phyloP scores from a whole-genome alignment of 2,797 vertebrate species.

The Kryptopterus vitreolus region DNA sequence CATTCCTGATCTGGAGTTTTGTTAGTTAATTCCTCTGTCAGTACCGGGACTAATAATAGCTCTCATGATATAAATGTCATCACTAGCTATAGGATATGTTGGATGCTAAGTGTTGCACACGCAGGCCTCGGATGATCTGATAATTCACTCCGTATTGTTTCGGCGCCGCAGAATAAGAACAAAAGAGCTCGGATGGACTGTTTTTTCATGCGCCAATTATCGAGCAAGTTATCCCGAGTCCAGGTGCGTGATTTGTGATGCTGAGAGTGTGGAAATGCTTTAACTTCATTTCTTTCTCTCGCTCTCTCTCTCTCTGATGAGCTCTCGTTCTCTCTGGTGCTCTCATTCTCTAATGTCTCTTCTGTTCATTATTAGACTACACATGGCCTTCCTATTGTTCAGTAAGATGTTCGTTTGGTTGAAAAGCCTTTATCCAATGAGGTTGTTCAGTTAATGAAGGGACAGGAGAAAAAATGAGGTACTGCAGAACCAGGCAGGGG shows the following conservation, averaged over 20 bases:
- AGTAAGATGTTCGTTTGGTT: not conserved
- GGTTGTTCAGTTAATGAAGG: slow-evolving; percentile 12
- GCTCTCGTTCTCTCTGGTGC: not conserved
- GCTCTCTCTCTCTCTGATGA: not conserved
- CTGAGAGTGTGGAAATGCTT: slow-evolving; percentile 5
- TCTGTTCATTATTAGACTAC: not conserved
- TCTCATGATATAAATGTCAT: slow-evolving; percentile 33
- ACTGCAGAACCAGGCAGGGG: not conserved
- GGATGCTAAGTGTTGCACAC: not conserved
- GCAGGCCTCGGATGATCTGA: slow-evolving; percentile 1
- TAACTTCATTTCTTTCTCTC: not conserved
- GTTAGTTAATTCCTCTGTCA: slow-evolving; percentile 23
- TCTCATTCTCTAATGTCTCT: not conserved
- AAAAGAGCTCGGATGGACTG: slow-evolving; percentile 19
- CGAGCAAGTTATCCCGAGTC: not conserved
- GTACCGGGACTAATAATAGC: slow-evolving; percentile 33
- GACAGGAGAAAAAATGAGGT: not conserved
- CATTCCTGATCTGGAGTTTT: not conserved
- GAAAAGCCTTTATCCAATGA: not conserved
- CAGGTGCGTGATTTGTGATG: slow-evolving; percentile 17
- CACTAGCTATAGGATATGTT: slow-evolving; percentile 27
- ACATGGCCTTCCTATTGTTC: not conserved
- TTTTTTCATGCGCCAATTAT: slow-evolving; percentile 3
- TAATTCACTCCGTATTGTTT: slow-evolving; percentile 21
- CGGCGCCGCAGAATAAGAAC: not conserved